A percentile compares a stretch with the other conserved stretches of the same genome.
Conservation (phyloP, 1,140 invertebrate genomes). For the Bombus consobrinus region DNA sequence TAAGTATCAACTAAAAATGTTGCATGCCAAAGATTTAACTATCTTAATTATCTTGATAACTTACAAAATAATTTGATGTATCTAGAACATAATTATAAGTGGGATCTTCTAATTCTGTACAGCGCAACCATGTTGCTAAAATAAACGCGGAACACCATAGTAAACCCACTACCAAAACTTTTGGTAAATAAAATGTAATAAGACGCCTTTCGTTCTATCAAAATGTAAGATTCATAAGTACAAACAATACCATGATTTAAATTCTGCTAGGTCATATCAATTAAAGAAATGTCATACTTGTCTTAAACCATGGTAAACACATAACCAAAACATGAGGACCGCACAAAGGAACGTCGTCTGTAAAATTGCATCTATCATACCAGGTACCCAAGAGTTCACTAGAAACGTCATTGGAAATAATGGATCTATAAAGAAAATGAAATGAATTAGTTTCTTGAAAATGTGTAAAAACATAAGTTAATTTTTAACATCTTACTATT, state of each 20-base stretch:
- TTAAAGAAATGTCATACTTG: conserved; percentile 86
- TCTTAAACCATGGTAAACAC: conserved; percentile 96
- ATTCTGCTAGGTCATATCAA: background rate
- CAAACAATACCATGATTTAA: background rate
- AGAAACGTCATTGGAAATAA: conserved; percentile 96
- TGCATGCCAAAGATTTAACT: background rate
- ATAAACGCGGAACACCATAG: conserved; percentile 94
- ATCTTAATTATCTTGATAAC: conserved; percentile 65
- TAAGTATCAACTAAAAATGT: conserved; percentile 12
- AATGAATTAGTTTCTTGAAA: conserved; percentile 21
- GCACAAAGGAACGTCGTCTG: conserved; percentile 95
- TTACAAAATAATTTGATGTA: conserved; percentile 94
- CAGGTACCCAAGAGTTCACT: conserved; percentile 94
- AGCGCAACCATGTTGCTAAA: conserved; percentile 94
- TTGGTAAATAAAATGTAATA: conserved; percentile 95
- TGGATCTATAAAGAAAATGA: conserved; percentile 88
- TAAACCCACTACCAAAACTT: conserved; percentile 93
- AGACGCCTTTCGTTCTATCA: conserved; percentile 92
- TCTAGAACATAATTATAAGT: conserved; percentile 96
- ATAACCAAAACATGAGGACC: conserved; percentile 96
- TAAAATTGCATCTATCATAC: conserved; percentile 94
- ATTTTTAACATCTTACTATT: conserved; percentile 88
- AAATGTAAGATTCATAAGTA: conserved; percentile 37
- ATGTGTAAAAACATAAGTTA: background rate
- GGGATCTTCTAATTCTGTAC: conserved; percentile 94